These are phyloP conservation scores for Trichoplusia ni DNA, from an alignment of 1,140 invertebrate genomes.

Conservation along the genomic window DNA sequence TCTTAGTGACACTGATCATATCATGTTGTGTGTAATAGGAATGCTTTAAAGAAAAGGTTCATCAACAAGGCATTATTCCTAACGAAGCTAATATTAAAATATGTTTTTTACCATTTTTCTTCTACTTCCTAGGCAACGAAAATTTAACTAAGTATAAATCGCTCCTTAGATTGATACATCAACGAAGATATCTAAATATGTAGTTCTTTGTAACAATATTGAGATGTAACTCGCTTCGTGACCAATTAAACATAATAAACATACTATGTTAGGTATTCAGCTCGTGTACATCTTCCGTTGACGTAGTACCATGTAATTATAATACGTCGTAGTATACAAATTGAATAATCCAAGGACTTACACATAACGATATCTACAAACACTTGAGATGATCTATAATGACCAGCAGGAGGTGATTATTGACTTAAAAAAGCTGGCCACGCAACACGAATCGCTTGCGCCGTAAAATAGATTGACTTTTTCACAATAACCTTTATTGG, in stretches of 20 bases:
- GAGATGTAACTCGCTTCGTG: slow-evolving; percentile 19
- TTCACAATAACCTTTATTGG: slow-evolving; percentile 35
- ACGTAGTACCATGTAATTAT: slow-evolving; percentile 13
- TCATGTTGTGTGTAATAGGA: too few species aligned
- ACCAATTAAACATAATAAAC: slow-evolving; percentile 15
- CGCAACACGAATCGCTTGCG: slow-evolving; percentile 17
- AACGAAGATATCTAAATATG: too few species aligned
- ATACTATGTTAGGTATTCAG: slow-evolving; percentile 15
- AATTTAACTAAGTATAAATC: too few species aligned
- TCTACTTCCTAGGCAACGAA: too few species aligned
- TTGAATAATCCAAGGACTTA: slow-evolving; percentile 18
- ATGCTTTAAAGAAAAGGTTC: too few species aligned
- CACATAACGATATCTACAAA: neutral
- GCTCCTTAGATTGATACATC: too few species aligned
- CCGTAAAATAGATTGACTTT: slow-evolving; percentile 31
- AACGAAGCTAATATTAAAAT: too few species aligned
- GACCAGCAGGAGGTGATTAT: neutral
- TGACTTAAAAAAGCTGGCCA: slow-evolving; percentile 1
- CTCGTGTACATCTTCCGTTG: slow-evolving; percentile 26
- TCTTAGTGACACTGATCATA: too few species aligned
- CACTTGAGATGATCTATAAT: neutral
- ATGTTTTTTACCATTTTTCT: too few species aligned
- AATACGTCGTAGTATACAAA: slow-evolving; percentile 22
- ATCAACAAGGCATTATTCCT: too few species aligned
- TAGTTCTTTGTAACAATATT: too few species aligned